These are phyloP conservation scores for Mechanitis mazaeus DNA, from an alignment of 2,888 invertebrate genomes.

Conservation along the genomic window DNA sequence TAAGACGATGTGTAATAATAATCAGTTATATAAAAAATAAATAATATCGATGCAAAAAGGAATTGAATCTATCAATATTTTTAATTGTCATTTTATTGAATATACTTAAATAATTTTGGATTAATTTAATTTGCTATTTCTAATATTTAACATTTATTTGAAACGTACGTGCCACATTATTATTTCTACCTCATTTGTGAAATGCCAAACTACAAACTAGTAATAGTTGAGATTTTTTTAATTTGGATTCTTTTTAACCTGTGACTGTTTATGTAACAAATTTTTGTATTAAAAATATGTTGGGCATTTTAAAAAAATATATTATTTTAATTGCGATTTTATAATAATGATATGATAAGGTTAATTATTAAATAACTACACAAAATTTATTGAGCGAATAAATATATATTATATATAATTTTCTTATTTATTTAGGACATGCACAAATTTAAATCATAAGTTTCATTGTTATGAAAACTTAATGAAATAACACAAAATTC, in stretches of 20 bases:
- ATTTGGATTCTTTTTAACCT: slow-evolving; percentile 1
- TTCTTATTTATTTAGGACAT: too few relatives aligned
- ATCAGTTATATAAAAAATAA: neutral
- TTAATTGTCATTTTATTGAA: neutral
- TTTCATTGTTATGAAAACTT: too few relatives aligned
- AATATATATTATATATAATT: too few relatives aligned
- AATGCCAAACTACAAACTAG: slow-evolving; percentile 7
- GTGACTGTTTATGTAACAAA: too few relatives aligned
- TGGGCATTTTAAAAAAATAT: neutral
- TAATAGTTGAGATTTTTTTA: neutral
- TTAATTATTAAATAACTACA: too few relatives aligned
- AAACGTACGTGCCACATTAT: slow-evolving; percentile 8
- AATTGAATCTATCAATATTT: too few relatives aligned
- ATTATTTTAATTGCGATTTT: neutral
- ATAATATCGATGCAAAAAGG: too few relatives aligned
- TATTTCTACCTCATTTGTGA: slow-evolving; percentile 13
- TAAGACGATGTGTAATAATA: neutral
- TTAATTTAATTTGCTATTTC: neutral
- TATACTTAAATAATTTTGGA: neutral
- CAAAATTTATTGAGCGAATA: too few relatives aligned
- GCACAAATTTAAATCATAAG: too few relatives aligned
- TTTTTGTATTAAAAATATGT: too few relatives aligned
- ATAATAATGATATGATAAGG: neutral
- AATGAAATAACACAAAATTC: neutral
- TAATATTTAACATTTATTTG: neutral